A percentile compares a stretch with the other conserved stretches of the same genome.
Conservation (phyloP, 1,140 invertebrate genomes). For the Neelides sp. region DNA sequence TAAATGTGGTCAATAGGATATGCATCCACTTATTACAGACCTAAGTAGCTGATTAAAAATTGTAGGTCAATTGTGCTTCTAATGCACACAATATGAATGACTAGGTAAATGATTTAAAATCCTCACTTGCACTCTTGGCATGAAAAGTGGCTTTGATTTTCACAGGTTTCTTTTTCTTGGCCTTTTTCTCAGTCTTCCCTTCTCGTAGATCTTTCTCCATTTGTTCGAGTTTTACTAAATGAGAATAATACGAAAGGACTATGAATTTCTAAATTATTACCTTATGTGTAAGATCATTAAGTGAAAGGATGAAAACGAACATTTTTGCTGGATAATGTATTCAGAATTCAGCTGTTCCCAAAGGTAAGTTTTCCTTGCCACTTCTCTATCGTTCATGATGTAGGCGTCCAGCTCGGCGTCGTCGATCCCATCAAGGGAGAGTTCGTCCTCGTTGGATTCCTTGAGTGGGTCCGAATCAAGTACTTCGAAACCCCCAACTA, state of each 20-base stretch:
- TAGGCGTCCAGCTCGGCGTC: constrained; percentile 77
- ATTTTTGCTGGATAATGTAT: constrained; percentile 68
- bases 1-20: constrained; percentile 8
- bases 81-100: not conserved
- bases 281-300: constrained; percentile 4
- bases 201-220: constrained; percentile 58
- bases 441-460: too few species aligned
- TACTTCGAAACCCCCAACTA: too few species aligned
- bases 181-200: constrained; percentile 63
- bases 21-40: constrained; percentile 9
- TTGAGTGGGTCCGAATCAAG: too few species aligned
- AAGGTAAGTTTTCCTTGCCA: constrained; percentile 58
- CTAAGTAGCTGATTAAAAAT: constrained; percentile 2
- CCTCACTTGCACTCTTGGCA: constrained; percentile 57
- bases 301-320: constrained; percentile 35
- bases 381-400: constrained; percentile 69
- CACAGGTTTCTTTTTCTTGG: constrained; percentile 47
- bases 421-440: constrained; percentile 67
- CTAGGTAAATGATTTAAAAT: not conserved
- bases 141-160: constrained; percentile 40
- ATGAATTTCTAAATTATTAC: not conserved
- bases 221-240: constrained; percentile 63
- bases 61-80: not conserved
- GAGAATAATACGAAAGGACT: constrained; percentile 31
- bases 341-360: constrained; percentile 75